Evolutionary conservation across 1,140 invertebrate genomes (phyloP).

Genomic region (Leptonema lineaticorne): DNA sequence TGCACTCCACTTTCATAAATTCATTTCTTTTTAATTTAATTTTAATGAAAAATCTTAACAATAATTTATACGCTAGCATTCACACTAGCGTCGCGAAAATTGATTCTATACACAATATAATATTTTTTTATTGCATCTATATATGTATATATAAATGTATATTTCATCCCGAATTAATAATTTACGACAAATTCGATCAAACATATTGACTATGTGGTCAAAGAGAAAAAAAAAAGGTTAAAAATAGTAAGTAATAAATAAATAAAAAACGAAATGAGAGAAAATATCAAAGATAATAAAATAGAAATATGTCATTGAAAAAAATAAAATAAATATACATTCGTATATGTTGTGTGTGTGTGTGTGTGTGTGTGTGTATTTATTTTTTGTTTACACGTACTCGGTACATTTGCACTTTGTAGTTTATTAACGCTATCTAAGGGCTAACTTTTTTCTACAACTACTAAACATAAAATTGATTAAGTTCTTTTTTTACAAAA

Average conservation of each 20-base stretch:
- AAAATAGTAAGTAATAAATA: no score
- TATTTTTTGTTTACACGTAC: conserved; percentile 25
- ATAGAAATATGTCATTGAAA: not conserved
- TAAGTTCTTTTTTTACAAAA: conserved; percentile 25
- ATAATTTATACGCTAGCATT: conserved; percentile 14
- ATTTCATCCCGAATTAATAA: no score
- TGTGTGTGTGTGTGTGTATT: not conserved
- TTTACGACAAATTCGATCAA: no score
- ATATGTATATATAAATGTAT: no score
- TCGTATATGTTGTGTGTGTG: not conserved
- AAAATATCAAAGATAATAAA: not conserved
- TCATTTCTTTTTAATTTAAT: conserved; percentile 2
- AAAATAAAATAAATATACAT: not conserved
- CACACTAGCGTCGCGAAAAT: conserved; percentile 4
- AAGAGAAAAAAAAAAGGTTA: no score
- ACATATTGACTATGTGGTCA: no score
- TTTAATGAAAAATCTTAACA: conserved; percentile 17
- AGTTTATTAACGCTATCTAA: conserved; percentile 27
- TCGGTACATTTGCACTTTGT: conserved; percentile 30
- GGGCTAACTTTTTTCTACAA: conserved; percentile 5
- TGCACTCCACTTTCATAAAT: not conserved
- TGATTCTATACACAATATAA: conserved; percentile 6
- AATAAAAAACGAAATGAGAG: not conserved
- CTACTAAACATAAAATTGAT: conserved; percentile 9
- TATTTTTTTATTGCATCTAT: conserved; percentile 11